Evolutionary conservation across 2,113 vertebrate genomes (phyloP), one percentile per base, ranked within the genome.

Genomic region (Alectura lathami): DNA sequence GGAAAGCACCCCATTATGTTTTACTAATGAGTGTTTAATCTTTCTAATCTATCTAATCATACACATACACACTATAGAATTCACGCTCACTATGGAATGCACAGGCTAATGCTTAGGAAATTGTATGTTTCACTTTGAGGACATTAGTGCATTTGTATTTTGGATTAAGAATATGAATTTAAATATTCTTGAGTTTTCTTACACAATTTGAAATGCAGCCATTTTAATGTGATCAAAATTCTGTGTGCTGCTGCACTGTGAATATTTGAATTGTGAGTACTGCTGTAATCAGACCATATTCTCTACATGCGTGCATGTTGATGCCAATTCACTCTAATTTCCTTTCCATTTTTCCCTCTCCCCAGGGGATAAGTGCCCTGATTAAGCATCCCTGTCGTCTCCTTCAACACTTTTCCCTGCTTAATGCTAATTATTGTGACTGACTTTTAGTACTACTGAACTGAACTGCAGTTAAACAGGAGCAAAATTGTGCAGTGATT

Each of bases 11-110:
- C 73, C 69, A 83, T 97, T 96, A 83, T 95, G 92, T 83, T 93
- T 94, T 83, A 94, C 93, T 97, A 96, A 95, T 96, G 88, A 94
- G 88, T 83, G 95, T 90, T 94, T 96, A 96, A 97, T 97, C 94
- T 95, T 95, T 93, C 95, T 94, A 96, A 97, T 96, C 94, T 96
- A 75, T 94, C 91, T 97, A 97, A 97, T 96, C 83, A 94, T 90
- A 95, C 66, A 83, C 95, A 96, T 88, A 17, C 67, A 60, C 83
- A 1, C 88, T 83, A 83, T 72, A 89, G 93, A 97, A n/a, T n/a
- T n/a, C n/a, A n/a, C n/a, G n/a, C n/a, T n/a, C 83, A 1, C 88
- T 83, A 83, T 72, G 88, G 93, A 97, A 91, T 57, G 45, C 80
- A 53, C 91, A 94, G 93, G 90, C 93, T 95, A 94, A 96, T 95